phyloP scores from a whole-genome alignment of 2,888 invertebrate genomes.

The Mythimna lalbum region DNA sequence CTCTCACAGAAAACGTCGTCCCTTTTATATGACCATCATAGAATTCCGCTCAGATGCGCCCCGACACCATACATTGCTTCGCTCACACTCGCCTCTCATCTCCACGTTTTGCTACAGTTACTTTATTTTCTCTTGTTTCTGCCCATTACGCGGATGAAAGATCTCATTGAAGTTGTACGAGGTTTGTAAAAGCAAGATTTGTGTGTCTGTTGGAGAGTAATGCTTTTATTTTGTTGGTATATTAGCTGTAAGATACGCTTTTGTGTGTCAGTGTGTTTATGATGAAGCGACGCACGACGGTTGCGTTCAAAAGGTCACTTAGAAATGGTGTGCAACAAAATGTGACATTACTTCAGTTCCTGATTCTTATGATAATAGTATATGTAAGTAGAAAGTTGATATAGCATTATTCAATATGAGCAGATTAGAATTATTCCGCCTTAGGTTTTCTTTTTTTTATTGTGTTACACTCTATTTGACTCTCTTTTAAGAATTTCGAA shows the following conservation, averaged over 20 bases:
- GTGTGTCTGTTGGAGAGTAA: constrained; percentile 29
- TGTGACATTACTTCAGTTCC: constrained; percentile 4
- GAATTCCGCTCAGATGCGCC: constrained; percentile 80
- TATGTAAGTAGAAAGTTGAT: not conserved
- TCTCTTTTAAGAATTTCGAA: no score
- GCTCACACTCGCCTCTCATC: constrained; percentile 51
- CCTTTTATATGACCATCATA: constrained; percentile 82
- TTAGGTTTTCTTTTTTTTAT: no score
- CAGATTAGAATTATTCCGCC: not conserved
- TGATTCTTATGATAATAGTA: not conserved
- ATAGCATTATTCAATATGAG: not conserved
- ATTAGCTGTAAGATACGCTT: constrained; percentile 24
- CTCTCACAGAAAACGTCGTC: constrained; percentile 79
- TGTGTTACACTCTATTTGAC: no score
- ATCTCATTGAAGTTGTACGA: constrained; percentile 52
- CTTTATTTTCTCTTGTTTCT: constrained; percentile 65
- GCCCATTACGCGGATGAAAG: constrained; percentile 48
- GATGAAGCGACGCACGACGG: not conserved
- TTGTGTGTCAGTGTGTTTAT: constrained; percentile 23
- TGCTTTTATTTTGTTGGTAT: constrained; percentile 31
- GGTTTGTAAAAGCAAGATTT: constrained; percentile 47
- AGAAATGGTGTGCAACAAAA: constrained; percentile 12
- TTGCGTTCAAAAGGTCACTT: constrained; percentile 1
- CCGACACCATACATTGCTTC: constrained; percentile 73
- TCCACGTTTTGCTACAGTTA: constrained; percentile 49